Conservation (phyloP, 2,888 invertebrate genomes). For the Papilio demoleus region DNA sequence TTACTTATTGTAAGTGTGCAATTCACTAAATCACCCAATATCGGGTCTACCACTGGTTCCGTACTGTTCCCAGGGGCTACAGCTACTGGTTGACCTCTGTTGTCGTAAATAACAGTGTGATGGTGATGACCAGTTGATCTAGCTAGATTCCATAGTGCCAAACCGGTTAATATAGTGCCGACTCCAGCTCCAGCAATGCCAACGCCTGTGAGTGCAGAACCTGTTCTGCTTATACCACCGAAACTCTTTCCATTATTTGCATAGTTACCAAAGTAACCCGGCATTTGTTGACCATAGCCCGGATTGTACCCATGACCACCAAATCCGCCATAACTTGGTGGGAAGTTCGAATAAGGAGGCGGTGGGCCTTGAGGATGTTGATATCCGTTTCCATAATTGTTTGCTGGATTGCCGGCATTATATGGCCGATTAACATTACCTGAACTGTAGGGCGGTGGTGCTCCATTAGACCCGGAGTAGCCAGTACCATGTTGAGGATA, state of each 20-base stretch:
- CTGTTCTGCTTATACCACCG: constrained; percentile 65
- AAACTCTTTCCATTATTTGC: constrained; percentile 59
- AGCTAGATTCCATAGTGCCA: constrained; percentile 80
- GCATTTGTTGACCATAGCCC: constrained; percentile 65
- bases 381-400: constrained; percentile 58
- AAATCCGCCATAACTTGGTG: constrained; percentile 52
- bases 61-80: constrained; percentile 70
- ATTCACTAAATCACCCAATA: constrained; percentile 73
- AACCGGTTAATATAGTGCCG: constrained; percentile 76
- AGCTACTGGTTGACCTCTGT: constrained; percentile 75
- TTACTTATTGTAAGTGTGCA: constrained; percentile 75
- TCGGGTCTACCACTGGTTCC: constrained; percentile 62
- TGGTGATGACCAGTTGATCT: constrained; percentile 72
- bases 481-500: constrained; percentile 51
- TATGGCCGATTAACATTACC: constrained; percentile 48
- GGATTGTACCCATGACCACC: constrained; percentile 57
- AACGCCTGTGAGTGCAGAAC: constrained; percentile 69
- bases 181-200: constrained; percentile 78
- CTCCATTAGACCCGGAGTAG: constrained; percentile 55
- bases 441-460: constrained; percentile 60
- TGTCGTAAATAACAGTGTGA: constrained; percentile 78
- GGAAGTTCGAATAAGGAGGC: constrained; percentile 63
- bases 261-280: constrained; percentile 74
- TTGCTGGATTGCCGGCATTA: constrained; percentile 52
- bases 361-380: constrained; percentile 69